Conservation (phyloP, 2,113 vertebrate genomes). For the Glareola pratincola region DNA sequence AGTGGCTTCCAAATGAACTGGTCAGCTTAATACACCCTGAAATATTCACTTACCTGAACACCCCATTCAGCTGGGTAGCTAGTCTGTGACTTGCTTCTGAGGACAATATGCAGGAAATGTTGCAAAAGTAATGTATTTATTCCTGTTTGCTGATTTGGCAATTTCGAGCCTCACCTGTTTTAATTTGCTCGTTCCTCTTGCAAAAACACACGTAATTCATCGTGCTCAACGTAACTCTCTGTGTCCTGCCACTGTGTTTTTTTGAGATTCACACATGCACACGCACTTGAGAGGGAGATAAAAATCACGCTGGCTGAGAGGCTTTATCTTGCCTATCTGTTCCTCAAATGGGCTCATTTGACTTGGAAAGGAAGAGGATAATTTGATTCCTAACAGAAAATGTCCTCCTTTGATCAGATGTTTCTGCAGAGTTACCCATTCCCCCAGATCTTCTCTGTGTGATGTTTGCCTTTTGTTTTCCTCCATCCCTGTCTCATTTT, state of each 20-base stretch:
- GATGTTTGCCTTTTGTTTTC: slow-evolving; percentile 8
- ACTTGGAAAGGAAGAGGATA: slow-evolving; percentile 46
- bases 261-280: neutral
- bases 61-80: neutral
- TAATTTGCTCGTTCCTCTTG: neutral
- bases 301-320: neutral
- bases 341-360: slow-evolving; percentile 19
- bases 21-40: neutral
- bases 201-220: neutral
- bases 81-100: neutral
- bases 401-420: neutral
- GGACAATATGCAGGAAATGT: neutral
- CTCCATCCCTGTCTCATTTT: slow-evolving; percentile 3
- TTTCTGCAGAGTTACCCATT: neutral
- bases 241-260: neutral
- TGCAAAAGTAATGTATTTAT: neutral
- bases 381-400: slow-evolving; percentile 33
- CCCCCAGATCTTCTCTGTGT: neutral
- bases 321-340: slow-evolving; percentile 16
- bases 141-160: neutral
- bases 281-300: neutral
- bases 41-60: neutral
- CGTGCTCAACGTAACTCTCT: neutral
- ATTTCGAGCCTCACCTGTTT: neutral
- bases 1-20: neutral